Base-by-base conservation (phyloP, 2,797 vertebrate species). In the Sphenopsis melanotis region DNA sequence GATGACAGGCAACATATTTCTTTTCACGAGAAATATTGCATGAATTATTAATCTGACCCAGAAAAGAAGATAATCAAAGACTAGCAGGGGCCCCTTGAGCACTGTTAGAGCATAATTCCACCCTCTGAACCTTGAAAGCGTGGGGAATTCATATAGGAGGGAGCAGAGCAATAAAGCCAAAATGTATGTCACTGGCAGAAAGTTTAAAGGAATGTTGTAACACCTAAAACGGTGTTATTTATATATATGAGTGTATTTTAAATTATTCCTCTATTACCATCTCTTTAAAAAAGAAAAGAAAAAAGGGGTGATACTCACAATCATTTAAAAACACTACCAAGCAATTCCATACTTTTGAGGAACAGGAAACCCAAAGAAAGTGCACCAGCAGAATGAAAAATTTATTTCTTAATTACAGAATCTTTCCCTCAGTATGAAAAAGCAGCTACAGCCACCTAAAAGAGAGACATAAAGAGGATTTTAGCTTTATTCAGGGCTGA, bases 1-100 rank as follows among this genome's bases (percentile, higher is more conserved):
- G 91, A 96, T 96, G 96, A 95, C 95, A 97, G 74, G 90, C 87
- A 90, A 78, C 93, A 65, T 77, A 93, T 87, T 91, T 95, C 63
- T 91, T 95, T 96, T 96, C 93, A 96, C 91, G 86, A 92, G 70
- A 93, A 92, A 95, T 94, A 90, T 50, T 63, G 44, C 60, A 97
- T 98, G 93, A 97, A 97, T 97, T 98, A 96, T 97, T 97, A 96
- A 97, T 89, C 83, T 97, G 82, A 96, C 94, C 97, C 94, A 95
- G 94, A 96, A 96, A 98, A 97, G 70, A 96, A 93, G 80, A 83
- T 87, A 91, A 95, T 96, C 95, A 97, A 96, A 95, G 92, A 87
- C 77, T 94, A 81, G 80, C 55, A 79, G 50, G 79, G 84, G 66
- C 24, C 93, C 70, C 88, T 37, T 65, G 97, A 94, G 96, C 78